Conservation (phyloP, 2,797 vertebrate genomes). For the Liasis olivaceus region DNA sequence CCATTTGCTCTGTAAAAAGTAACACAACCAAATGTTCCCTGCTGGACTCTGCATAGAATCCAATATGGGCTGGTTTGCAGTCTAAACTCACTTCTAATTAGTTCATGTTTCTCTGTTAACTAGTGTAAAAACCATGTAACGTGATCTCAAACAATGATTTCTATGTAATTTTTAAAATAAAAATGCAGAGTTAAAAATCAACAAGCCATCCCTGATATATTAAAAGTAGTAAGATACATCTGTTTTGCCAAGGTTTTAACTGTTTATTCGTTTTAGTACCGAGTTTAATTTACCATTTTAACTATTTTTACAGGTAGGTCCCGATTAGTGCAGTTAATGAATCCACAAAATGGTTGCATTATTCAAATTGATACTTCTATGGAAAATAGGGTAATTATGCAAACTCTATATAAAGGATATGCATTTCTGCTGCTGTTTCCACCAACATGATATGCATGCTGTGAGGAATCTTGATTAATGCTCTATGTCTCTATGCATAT, state of each 20-base stretch:
- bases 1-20: slow-evolving; percentile 86
- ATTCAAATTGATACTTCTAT: no score
- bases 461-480: background rate
- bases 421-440: background rate
- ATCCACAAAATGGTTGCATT: no score
- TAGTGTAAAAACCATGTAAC: background rate
- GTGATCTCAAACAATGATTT: background rate
- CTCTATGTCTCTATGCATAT: background rate
- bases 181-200: background rate
- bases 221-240: background rate
- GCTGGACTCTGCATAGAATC: background rate
- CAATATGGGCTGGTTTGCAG: background rate
- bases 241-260: background rate
- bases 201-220: background rate
- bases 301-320: no score
- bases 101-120: background rate
- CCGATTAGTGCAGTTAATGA: no score
- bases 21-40: background rate
- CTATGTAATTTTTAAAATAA: background rate
- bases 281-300: no score
- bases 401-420: background rate
- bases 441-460: background rate
- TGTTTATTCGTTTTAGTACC: background rate
- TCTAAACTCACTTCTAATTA: background rate
- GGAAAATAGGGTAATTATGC: no score